Base-by-base conservation (phyloP, 2,888 invertebrate genomes). In the Polydrusus tereticollis region DNA sequence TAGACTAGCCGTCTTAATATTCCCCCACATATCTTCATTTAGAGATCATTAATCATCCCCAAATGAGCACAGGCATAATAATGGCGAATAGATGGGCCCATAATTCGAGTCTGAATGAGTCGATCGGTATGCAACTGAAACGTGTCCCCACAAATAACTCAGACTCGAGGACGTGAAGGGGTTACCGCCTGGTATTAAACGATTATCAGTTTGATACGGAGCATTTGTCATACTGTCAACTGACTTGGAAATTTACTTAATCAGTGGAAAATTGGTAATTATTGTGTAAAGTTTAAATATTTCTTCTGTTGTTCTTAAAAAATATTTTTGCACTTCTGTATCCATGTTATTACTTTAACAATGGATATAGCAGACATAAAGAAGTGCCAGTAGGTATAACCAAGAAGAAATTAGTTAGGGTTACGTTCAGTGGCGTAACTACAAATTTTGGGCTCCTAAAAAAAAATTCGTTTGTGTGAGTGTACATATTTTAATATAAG, bases 221-320 rank as follows among this genome's bases (percentile, higher is more conserved):
- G 83, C 84, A 85, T 85, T 85, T 84, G 84, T 85, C 85, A 85
- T 84, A 78, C 83, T 83, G 83, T 83, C 83, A 83, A 80, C 81
- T 66, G 71, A 65, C 67, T 73, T 45, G 16, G 52, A 21, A 16
- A 23, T 41, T 50, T 16, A 36, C 62, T 1, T 62, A n/a, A 50
- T 60, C 47, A 63, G 26, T 50, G 18, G 63, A 20, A 50, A 29
- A 63, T 63, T 33, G 10, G 33, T 33, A 1, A 5, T 7, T 1
- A 33, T 7, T 33, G 33, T 5, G 1, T 1, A 10, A 10, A 33
- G 7, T 33, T n/a, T n/a, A n/a, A n/a, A n/a, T n/a, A n/a, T n/a
- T n/a, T n/a, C n/a, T n/a, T n/a, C n/a, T n/a, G n/a, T n/a, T n/a
- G n/a, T n/a, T n/a, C n/a, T n/a, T n/a, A n/a, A n/a, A n/a, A n/a